Base-by-base conservation (phyloP, 2,888 invertebrate genomes). In the Hirudinaria manillensis region DNA sequence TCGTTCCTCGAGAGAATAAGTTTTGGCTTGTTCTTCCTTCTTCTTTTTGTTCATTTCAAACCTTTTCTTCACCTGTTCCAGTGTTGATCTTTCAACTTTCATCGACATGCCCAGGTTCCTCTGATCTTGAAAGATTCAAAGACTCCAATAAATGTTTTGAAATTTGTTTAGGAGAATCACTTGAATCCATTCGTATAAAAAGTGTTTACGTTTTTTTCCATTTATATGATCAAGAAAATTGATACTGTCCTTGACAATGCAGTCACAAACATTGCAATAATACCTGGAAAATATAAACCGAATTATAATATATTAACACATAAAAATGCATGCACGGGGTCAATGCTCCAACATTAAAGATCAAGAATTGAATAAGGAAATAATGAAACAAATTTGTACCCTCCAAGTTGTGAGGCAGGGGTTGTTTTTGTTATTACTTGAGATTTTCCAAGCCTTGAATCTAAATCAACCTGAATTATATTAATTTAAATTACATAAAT, bases 191-290 rank as follows among this genome's bases (percentile, higher is more conserved):
- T n/a, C n/a, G n/a, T n/a, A n/a, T n/a, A n/a, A n/a, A n/a, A 53
- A 21, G 53, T 53, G 13, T 55, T 53, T 16, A 72, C 72, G 99
- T 88, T 98, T 99, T 83, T 98, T 99, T 80, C 99, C 99, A 90
- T 99, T 99, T 83, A 99, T 98, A 85, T 99, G 99, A 84, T 99
- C 99, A 82, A 99, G 87, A 83, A 98, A 99, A 84, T 99, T 99
- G 78, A 99, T 99, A 0, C 96, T 97, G 87, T 99, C 98, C 87
- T 99, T 99, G 36, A 99, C 97, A 79, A 98, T 95, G 88, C 99
- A 99, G 85, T 99, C 99, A 82, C 99, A 99, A 0, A 98, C 97
- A 90, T 99, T 97, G 87, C 99, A 99, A 84, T 98, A 99, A 84
- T 98, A 99, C 71, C 89, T 89, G 82, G 27, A 72, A 27, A 38